phyloP scores from a whole-genome alignment of 2,888 invertebrate genomes.

The Desoria tigrina region DNA sequence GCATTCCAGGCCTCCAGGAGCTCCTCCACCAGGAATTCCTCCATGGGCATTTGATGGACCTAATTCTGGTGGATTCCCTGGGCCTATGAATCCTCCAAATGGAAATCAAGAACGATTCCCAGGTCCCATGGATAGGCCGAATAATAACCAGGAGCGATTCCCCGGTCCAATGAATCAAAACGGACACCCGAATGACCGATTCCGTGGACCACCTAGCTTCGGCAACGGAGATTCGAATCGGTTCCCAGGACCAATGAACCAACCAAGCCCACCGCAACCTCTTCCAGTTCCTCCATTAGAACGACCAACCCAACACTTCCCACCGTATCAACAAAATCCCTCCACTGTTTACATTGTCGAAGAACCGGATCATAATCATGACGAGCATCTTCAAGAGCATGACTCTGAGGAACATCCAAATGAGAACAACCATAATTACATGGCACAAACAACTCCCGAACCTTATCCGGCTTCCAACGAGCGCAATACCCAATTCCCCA shows the following conservation, averaged over 20 bases:
- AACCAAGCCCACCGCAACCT: neutral
- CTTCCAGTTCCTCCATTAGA: neutral
- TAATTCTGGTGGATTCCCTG: neutral
- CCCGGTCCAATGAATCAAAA: neutral
- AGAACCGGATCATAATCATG: neutral
- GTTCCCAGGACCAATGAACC: neutral
- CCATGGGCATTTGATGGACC: neutral
- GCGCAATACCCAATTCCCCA: constrained; percentile 18
- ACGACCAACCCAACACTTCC: neutral
- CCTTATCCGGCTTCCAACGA: neutral
- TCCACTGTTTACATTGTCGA: constrained; percentile 8
- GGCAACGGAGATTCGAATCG: neutral
- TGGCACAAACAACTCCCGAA: neutral
- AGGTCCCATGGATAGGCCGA: neutral
- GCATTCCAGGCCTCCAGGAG: neutral
- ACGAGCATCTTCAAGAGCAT: neutral
- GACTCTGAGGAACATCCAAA: neutral
- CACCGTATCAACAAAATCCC: neutral
- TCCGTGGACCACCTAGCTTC: neutral
- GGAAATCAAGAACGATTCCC: neutral
- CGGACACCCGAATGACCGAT: neutral
- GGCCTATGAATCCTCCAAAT: neutral
- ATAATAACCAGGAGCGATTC: neutral
- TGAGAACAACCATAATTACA: neutral
- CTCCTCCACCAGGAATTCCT: neutral